Evolutionary conservation across 2,113 vertebrate genomes (phyloP), one percentile per base, ranked within the genome.

Genomic region (Notechis scutatus): DNA sequence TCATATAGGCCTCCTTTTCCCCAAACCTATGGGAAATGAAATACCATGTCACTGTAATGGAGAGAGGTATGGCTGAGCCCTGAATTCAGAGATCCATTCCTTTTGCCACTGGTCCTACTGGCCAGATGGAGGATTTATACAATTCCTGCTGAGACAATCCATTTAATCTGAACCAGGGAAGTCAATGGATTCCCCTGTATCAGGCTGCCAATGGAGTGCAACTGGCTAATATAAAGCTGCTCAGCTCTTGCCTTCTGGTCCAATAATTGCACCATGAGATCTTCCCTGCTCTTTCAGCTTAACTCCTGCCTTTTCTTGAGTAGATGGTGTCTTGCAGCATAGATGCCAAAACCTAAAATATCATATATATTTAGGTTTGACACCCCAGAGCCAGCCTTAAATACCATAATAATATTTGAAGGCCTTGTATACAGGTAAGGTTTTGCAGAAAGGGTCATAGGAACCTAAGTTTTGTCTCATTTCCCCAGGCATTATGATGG

Each of bases 1-100:
- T 95, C 99, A 99, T 99, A 97, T 99, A 99, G 92, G 98, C 98
- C 93, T 99, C 99, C 94, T 99, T 99, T 94, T 99, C 99, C 0
- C 99, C 99, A 92, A 99, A 99, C 92, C 99, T 99, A 96, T 59
- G 91, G 18, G 39, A 94, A 57, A 0, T 45, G 6, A 3, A 0
- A 29, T 0, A 26, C 0, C 85, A 0, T 0, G 12, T 26, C 26
- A 59, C 4, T 24, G 24, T 39, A 24, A 90, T 21, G 15, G 55
- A 56, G 14, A 11, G 23, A 14, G 20, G 18, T 55, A 20, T 42
- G 50, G 21, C 90, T 55, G 11, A 26, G 52, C 50, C 4, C 52
- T 57, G 20, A 39, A 7, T 42, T 24, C 50, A 55, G 20, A 55
- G 7, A 81, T 81, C 34, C 34, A 1, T 85, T 1, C 12, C 39